Percentiles rank a stretch among this genome's conserved stretches.
Conservation (phyloP, 2,113 vertebrate genomes). For the Elephantulus edwardii region DNA sequence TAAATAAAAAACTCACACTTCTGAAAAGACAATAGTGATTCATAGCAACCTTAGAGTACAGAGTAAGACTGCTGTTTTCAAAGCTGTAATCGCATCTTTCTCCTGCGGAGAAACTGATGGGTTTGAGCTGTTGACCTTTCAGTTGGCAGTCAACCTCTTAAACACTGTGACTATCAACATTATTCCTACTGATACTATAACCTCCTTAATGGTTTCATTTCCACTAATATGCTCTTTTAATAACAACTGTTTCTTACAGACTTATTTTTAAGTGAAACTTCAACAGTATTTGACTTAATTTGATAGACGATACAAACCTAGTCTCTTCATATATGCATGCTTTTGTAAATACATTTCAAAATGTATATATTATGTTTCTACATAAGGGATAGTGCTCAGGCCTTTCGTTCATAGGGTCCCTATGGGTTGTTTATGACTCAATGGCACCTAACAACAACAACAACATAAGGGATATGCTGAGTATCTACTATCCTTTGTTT, state of each 20-base stretch:
- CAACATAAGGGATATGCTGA: neutral
- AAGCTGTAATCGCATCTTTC: neutral
- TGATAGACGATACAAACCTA: neutral
- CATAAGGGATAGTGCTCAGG: neutral
- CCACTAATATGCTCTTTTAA: neutral
- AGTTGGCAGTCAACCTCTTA: neutral
- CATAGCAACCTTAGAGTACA: neutral
- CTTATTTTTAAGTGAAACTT: neutral
- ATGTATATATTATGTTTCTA: neutral
- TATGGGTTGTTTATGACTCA: no score
- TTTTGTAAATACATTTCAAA: neutral
- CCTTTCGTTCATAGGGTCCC: no score
- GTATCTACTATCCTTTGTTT: neutral
- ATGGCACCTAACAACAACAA: no score
- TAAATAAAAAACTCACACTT: neutral
- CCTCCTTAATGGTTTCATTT: neutral
- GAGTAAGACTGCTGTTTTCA: neutral
- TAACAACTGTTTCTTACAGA: neutral
- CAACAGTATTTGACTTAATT: neutral
- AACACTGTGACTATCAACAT: neutral
- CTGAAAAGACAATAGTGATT: neutral
- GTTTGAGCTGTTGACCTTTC: neutral
- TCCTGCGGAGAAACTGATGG: neutral
- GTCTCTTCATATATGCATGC: neutral
- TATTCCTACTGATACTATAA: neutral